A percentile compares a stretch with the other conserved stretches of the same genome.
Evolutionary conservation across 2,797 vertebrate genomes (phyloP).

Genomic region (Poeciliopsis presidionis): DNA sequence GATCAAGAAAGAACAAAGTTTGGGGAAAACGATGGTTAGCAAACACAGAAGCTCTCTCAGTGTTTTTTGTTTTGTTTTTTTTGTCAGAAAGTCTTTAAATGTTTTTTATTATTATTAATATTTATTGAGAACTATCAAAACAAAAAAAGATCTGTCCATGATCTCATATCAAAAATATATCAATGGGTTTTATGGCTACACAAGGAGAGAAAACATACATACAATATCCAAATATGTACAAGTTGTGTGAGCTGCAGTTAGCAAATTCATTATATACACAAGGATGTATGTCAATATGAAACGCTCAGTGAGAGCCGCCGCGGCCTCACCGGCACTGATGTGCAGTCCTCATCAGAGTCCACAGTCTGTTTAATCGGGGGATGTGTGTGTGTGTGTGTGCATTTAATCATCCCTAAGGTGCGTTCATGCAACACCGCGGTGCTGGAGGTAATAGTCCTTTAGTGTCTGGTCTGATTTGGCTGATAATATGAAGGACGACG

Average conservation of each 20-base stretch:
- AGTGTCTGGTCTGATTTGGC: slow-evolving; percentile 26
- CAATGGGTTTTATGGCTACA: slow-evolving; percentile 80
- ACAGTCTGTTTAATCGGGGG: slow-evolving; percentile 52
- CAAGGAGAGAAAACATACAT: slow-evolving; percentile 77
- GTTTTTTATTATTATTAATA: slow-evolving; percentile 22
- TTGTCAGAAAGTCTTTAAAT: slow-evolving; percentile 51
- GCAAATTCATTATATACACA: slow-evolving; percentile 80
- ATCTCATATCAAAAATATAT: slow-evolving; percentile 87
- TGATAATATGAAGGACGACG: neutral
- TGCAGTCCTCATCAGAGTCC: slow-evolving; percentile 49
- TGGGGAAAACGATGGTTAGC: slow-evolving; percentile 9
- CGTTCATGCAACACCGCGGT: slow-evolving; percentile 45
- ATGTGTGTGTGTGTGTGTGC: slow-evolving; percentile 43
- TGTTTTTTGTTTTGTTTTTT: neutral
- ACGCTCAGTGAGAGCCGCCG: slow-evolving; percentile 40
- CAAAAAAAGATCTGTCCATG: slow-evolving; percentile 62
- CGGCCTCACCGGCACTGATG: slow-evolving; percentile 19
- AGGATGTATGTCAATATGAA: slow-evolving; percentile 39
- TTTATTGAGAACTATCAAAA: slow-evolving; percentile 59
- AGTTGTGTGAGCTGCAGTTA: slow-evolving; percentile 73
- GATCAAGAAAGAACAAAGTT: slow-evolving; percentile 3
- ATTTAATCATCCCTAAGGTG: slow-evolving; percentile 37
- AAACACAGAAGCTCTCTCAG: slow-evolving; percentile 28
- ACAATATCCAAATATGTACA: slow-evolving; percentile 85
- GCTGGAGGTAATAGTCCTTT: slow-evolving; percentile 33